These are phyloP conservation scores for Ctenochaetus hawaiiensis DNA, from an alignment of 2,797 vertebrate genomes.

Conservation along the genomic window DNA sequence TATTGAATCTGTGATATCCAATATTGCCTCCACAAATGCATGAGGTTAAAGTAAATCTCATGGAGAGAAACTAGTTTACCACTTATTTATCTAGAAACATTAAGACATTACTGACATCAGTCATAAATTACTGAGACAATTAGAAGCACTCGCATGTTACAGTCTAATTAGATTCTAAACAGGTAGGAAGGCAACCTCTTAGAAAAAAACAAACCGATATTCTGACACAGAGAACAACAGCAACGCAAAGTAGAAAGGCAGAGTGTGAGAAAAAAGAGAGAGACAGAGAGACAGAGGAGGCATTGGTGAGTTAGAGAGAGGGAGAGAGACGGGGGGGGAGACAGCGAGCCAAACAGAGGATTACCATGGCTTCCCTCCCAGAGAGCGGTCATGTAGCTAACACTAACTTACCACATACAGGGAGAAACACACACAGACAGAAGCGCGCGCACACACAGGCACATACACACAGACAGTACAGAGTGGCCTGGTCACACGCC, in stretches of 20 bases:
- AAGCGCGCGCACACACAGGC: slow-evolving; percentile 25
- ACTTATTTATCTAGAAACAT: slow-evolving; percentile 6
- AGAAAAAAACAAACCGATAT: slow-evolving; percentile 26
- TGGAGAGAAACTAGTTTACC: background rate
- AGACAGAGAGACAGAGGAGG: slow-evolving; percentile 37
- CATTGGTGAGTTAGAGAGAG: slow-evolving; percentile 30
- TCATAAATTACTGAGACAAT: background rate
- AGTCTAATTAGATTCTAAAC: slow-evolving; percentile 23
- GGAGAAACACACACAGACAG: slow-evolving; percentile 35
- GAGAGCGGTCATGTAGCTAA: slow-evolving; percentile 70
- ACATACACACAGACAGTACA: slow-evolving; percentile 29
- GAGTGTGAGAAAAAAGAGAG: slow-evolving; percentile 40
- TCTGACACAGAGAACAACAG: slow-evolving; percentile 26
- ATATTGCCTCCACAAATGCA: slow-evolving; percentile 31
- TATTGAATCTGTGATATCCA: slow-evolving; percentile 45
- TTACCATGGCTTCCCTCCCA: slow-evolving; percentile 80
- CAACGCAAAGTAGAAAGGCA: slow-evolving; percentile 3
- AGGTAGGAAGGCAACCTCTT: background rate
- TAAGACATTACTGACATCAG: background rate
- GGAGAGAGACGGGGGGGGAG: slow-evolving; percentile 34
- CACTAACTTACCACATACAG: slow-evolving; percentile 67
- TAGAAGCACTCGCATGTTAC: slow-evolving; percentile 25
- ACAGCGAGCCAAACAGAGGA: slow-evolving; percentile 70
- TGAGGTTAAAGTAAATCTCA: slow-evolving; percentile 19
- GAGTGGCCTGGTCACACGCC: slow-evolving; percentile 45